phyloP scores from a whole-genome alignment of 2,797 vertebrate genomes.

The Sebastes steindachneri region DNA sequence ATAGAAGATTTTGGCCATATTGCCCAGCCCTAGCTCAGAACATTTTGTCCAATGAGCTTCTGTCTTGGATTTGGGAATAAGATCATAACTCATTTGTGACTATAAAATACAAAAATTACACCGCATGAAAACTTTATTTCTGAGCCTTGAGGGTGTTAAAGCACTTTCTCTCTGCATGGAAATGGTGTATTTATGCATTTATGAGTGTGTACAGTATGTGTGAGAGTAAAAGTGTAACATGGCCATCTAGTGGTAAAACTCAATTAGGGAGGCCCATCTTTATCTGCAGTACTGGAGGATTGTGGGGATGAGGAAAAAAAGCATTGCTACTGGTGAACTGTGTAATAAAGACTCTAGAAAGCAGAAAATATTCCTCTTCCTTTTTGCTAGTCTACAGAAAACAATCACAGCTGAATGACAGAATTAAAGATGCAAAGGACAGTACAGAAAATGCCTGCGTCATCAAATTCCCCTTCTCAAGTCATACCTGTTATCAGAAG shows the following conservation, averaged over 20 bases:
- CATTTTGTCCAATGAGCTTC: constrained; percentile 39
- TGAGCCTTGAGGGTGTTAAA: not conserved
- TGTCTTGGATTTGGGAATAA: constrained; percentile 14
- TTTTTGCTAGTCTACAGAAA: not conserved
- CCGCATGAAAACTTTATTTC: constrained; percentile 26
- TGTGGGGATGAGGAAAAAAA: constrained; percentile 1
- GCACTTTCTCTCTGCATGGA: constrained; percentile 12
- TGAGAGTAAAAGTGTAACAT: constrained; percentile 45
- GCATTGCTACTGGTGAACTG: not conserved
- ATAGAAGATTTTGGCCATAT: no score
- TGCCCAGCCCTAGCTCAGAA: not conserved
- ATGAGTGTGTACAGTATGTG: not conserved
- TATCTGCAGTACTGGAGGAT: constrained; percentile 48
- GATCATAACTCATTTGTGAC: constrained; percentile 34
- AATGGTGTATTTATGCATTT: constrained; percentile 20
- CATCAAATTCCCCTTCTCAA: constrained; percentile 12
- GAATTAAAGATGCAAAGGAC: not conserved
- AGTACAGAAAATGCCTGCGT: not conserved
- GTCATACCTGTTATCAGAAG: constrained; percentile 3
- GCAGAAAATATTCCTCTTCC: no score
- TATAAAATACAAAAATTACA: not conserved
- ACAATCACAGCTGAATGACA: not conserved
- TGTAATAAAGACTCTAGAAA: not conserved
- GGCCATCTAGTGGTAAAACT: constrained; percentile 78
- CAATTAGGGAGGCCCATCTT: not conserved